phyloP scores from a whole-genome alignment of 2,888 invertebrate genomes.

The Volucella bombylans region DNA sequence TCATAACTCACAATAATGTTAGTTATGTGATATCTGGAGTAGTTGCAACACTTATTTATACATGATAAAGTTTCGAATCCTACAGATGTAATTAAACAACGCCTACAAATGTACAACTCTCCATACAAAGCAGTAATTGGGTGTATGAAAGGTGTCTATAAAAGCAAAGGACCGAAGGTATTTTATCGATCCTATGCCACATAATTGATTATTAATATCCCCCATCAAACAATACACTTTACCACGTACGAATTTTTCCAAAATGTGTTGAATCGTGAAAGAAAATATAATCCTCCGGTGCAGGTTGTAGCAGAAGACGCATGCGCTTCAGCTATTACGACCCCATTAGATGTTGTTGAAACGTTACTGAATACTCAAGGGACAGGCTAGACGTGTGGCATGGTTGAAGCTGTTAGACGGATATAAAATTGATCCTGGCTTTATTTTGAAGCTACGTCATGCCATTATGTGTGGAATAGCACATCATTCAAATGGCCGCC shows the following conservation, averaged over 20 bases:
- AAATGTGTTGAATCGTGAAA: slow-evolving; percentile 87
- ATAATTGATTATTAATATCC: slow-evolving; percentile 98
- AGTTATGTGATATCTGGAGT: slow-evolving; percentile 92
- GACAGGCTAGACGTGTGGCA: slow-evolving; percentile 87
- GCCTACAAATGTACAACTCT: slow-evolving; percentile 98
- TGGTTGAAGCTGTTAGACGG: slow-evolving; percentile 89
- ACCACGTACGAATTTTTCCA: slow-evolving; percentile 93
- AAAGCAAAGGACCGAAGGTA: slow-evolving; percentile 91
- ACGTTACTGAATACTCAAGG: slow-evolving; percentile 97
- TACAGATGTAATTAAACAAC: slow-evolving; percentile 98
- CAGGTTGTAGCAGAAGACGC: slow-evolving; percentile 96
- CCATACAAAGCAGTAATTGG: slow-evolving; percentile 94
- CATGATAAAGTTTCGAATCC: slow-evolving; percentile 99
- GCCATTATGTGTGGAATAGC: no score
- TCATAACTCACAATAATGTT: slow-evolving; percentile 88
- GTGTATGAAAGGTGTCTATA: slow-evolving; percentile 91
- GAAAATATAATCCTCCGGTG: slow-evolving; percentile 93
- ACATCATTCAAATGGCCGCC: no score
- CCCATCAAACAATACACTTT: slow-evolving; percentile 97
- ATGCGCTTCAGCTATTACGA: slow-evolving; percentile 95
- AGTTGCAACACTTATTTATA: slow-evolving; percentile 94
- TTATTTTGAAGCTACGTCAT: no score
- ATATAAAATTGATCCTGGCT: no score
- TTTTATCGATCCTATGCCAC: slow-evolving; percentile 97
- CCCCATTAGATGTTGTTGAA: slow-evolving; percentile 98